A percentile compares a stretch with the other conserved stretches of the same genome.
Evolutionary conservation across 2,113 vertebrate species (phyloP).

Genomic region (Tyto alba): DNA sequence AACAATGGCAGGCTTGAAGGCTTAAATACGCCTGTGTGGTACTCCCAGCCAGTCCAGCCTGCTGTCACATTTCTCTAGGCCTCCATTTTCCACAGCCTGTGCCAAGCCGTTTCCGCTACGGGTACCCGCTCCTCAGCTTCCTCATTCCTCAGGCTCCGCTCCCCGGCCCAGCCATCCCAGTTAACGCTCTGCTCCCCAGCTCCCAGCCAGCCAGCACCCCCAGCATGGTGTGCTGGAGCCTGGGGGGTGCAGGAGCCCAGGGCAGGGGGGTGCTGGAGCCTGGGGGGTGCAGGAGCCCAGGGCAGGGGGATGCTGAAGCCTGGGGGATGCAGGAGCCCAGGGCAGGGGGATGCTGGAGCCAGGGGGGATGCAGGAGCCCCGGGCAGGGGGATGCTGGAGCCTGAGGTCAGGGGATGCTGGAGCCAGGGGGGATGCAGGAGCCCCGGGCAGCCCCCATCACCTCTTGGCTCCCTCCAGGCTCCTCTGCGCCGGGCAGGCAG

Average conservation of each 20-base stretch:
- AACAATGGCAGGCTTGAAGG: slow-evolving; percentile 69
- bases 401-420: no score
- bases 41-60: slow-evolving; percentile 41
- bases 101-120: slow-evolving; percentile 42
- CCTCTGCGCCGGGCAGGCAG: neutral
- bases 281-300: neutral
- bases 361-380: neutral
- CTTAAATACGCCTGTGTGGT: slow-evolving; percentile 47
- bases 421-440: neutral
- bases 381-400: neutral
- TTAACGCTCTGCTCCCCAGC: neutral
- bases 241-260: neutral
- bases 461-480: neutral
- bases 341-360: neutral
- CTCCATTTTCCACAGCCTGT: slow-evolving; percentile 42
- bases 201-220: neutral
- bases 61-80: slow-evolving; percentile 49
- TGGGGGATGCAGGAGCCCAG: neutral
- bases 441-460: neutral
- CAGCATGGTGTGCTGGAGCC: fast-evolving
- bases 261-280: fast-evolving
- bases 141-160: slow-evolving; percentile 5
- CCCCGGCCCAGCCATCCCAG: neutral
- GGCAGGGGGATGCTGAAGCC: neutral
- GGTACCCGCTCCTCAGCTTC: slow-evolving; percentile 14